Evolutionary conservation across 2,888 invertebrate genomes (phyloP).

Genomic region (Sphaeridia pumilis): DNA sequence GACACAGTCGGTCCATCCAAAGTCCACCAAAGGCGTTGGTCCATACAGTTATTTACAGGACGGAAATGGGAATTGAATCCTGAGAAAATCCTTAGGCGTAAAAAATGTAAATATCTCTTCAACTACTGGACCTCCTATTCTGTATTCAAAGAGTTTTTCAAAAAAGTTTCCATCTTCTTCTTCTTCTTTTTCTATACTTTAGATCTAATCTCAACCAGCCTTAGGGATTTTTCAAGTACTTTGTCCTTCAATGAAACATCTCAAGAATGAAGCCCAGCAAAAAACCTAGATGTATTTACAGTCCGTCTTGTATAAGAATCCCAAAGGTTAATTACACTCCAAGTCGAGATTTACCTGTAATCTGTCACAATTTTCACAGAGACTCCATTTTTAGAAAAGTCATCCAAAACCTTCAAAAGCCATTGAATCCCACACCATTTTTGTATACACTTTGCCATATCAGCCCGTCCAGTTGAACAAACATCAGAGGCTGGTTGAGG

Average conservation of each 20-base stretch:
- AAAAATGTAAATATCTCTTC: conserved; percentile 6
- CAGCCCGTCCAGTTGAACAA: too few species aligned
- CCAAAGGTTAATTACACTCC: too few species aligned
- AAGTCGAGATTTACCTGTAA: neutral
- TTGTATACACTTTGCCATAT: too few species aligned
- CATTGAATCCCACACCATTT: too few species aligned
- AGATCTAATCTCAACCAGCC: neutral
- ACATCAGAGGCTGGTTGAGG: too few species aligned
- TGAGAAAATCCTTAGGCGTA: conserved; percentile 1
- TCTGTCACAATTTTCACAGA: too few species aligned
- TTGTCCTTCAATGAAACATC: too few species aligned
- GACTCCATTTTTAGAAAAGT: too few species aligned
- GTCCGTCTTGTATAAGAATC: too few species aligned
- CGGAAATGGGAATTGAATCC: neutral
- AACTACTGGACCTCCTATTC: neutral
- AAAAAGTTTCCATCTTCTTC: neutral
- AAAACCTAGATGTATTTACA: too few species aligned
- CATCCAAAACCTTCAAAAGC: too few species aligned
- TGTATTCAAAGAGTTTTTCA: neutral
- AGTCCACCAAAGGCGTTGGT: neutral
- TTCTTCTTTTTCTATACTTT: neutral
- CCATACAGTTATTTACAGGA: conserved; percentile 1
- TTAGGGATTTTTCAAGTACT: neutral
- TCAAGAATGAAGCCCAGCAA: too few species aligned
- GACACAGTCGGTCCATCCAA: neutral